Conservation (phyloP, 2,888 invertebrate genomes). For the Habroteleia sp. region DNA sequence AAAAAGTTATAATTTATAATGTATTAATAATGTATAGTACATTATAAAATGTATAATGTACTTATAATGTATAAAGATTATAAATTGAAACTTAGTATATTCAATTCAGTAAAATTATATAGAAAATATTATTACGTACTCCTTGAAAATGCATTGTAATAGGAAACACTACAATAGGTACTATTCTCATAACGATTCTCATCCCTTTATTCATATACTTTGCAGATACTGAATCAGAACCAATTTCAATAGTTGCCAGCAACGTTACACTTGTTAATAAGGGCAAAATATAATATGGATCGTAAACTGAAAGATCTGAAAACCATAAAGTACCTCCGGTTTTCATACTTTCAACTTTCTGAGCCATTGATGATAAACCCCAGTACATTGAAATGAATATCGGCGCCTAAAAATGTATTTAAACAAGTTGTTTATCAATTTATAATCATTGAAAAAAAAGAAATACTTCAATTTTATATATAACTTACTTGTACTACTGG, state of each 20-base stretch:
- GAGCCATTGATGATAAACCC: conserved; percentile 93
- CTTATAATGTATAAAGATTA: too few species aligned
- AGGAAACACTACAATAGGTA: conserved; percentile 91
- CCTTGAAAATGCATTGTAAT: conserved; percentile 94
- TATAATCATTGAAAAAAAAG: too few species aligned
- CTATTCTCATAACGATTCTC: conserved; percentile 87
- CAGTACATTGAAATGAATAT: conserved; percentile 96
- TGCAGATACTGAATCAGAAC: conserved; percentile 88
- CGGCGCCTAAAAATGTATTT: conserved; percentile 85
- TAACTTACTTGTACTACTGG: conserved; percentile 90
- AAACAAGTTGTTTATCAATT: too few species aligned
- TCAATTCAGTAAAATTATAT: conserved; percentile 9
- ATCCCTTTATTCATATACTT: conserved; percentile 82
- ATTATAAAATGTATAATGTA: too few species aligned
- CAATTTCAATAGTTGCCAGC: conserved; percentile 90
- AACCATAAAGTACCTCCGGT: conserved; percentile 97
- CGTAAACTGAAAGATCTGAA: conserved; percentile 92
- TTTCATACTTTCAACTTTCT: conserved; percentile 92
- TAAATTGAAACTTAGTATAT: too few species aligned
- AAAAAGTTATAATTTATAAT: too few species aligned
- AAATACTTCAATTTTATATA: too few species aligned
- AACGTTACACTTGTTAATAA: conserved; percentile 92
- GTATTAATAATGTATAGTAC: too few species aligned
- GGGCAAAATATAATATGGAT: conserved; percentile 94
- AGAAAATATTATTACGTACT: conserved; percentile 79